These are phyloP conservation scores for Pelecanoides urinatrix DNA, from an alignment of 2,113 vertebrate species.

Conservation along the genomic window DNA sequence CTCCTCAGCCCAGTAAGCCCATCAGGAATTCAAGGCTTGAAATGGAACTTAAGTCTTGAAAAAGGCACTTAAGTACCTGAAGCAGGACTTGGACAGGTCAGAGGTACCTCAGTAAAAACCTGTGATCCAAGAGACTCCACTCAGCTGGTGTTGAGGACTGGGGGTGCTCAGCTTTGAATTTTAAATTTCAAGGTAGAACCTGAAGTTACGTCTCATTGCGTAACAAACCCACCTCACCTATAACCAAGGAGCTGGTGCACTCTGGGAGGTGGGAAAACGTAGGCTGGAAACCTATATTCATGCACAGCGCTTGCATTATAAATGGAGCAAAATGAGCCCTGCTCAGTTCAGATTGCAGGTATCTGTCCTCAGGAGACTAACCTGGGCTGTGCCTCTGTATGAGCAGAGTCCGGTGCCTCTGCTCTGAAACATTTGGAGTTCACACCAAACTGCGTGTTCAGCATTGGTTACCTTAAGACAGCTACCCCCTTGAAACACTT, in stretches of 20 bases:
- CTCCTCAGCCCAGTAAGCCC: not conserved
- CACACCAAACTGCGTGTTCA: not conserved
- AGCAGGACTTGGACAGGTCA: not conserved
- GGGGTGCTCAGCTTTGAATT: not conserved
- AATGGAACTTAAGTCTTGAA: not conserved
- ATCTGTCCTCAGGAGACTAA: not conserved
- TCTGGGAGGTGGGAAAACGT: not conserved
- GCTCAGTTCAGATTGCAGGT: not conserved
- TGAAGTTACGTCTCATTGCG: not conserved
- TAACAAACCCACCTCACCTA: not conserved
- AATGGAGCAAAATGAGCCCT: not conserved
- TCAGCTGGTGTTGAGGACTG: not conserved
- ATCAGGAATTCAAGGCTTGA: not conserved
- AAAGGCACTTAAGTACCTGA: not conserved
- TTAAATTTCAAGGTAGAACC: not conserved
- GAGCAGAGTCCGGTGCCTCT: fast-evolving
- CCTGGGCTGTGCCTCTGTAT: not conserved
- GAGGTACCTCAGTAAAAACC: not conserved
- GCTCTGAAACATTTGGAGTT: not conserved
- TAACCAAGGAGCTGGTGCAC: not conserved
- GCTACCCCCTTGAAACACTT: not conserved
- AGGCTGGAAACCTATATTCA: not conserved
- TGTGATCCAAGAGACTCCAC: not conserved
- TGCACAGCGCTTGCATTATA: fast-evolving
- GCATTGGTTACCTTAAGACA: not conserved